These are phyloP conservation scores for Bellardia bayeri DNA, from an alignment of 2,888 invertebrate species.

Conservation along the genomic window DNA sequence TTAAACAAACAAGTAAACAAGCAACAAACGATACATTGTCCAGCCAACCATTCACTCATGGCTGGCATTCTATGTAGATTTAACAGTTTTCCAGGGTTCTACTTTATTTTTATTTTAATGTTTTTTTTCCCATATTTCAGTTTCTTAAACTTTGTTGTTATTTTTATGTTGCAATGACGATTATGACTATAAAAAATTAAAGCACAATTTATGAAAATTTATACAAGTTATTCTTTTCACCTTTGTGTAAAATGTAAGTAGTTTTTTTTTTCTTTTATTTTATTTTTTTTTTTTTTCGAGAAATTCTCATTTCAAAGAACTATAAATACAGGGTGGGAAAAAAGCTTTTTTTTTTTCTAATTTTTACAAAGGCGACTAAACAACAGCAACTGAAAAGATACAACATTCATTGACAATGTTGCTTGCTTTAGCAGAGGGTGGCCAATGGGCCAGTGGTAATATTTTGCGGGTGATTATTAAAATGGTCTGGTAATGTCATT, in stretches of 20 bases:
- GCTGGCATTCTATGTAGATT: background rate
- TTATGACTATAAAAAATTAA: slow-evolving; percentile 55
- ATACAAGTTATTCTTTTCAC: slow-evolving; percentile 57
- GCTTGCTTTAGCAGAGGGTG: background rate
- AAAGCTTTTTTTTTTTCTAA: slow-evolving; percentile 1
- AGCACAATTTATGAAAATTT: slow-evolving; percentile 60
- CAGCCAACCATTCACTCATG: slow-evolving; percentile 3
- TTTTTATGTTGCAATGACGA: slow-evolving; percentile 41
- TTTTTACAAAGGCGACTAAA: slow-evolving; percentile 33
- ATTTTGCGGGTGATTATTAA: background rate
- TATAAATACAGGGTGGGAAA: background rate
- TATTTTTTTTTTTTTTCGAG: background rate
- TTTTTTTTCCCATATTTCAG: background rate
- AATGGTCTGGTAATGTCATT: slow-evolving; percentile 13
- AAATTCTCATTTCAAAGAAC: slow-evolving; percentile 38
- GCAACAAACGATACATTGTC: slow-evolving; percentile 31
- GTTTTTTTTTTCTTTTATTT: background rate
- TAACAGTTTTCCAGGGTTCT: background rate
- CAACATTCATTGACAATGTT: background rate
- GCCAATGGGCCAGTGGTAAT: background rate
- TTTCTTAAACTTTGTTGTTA: slow-evolving; percentile 32
- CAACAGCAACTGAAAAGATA: background rate
- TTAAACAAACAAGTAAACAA: background rate
- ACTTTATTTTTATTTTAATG: slow-evolving; percentile 9
- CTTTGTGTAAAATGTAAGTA: slow-evolving; percentile 34